These are phyloP conservation scores for Megalonaias nervosa DNA, from an alignment of 1,140 invertebrate species.

Conservation along the genomic window DNA sequence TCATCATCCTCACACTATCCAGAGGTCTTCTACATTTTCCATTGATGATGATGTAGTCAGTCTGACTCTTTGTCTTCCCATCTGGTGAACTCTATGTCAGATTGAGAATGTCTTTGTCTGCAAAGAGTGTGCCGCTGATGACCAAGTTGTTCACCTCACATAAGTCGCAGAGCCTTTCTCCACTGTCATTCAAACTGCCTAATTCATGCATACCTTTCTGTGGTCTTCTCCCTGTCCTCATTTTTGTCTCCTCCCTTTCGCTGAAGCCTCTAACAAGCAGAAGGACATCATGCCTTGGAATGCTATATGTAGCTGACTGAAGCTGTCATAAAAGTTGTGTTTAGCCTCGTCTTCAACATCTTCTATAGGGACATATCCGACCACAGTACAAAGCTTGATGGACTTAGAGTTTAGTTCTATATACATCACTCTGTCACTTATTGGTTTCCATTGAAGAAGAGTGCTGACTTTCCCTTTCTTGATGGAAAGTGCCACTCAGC, in stretches of 20 bases:
- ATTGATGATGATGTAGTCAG: conserved; percentile 41
- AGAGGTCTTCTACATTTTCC: conserved; percentile 34
- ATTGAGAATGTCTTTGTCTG: conserved; percentile 43
- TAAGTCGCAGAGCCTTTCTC: conserved; percentile 16
- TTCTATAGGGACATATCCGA: conserved; percentile 17
- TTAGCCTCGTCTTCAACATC: conserved; percentile 29
- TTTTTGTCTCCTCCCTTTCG: not conserved
- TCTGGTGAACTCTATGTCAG: conserved; percentile 41
- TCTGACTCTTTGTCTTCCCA: conserved; percentile 38
- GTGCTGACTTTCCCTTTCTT: not conserved
- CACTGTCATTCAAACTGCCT: conserved; percentile 26
- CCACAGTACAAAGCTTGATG: conserved; percentile 3
- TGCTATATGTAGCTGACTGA: conserved; percentile 11
- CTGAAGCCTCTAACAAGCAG: not conserved
- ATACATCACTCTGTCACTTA: not conserved
- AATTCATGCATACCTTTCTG: conserved; percentile 35
- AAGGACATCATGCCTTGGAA: conserved; percentile 25
- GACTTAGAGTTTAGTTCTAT: not conserved
- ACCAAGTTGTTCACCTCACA: conserved; percentile 38
- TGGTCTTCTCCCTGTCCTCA: conserved; percentile 41
- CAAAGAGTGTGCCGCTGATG: conserved; percentile 35
- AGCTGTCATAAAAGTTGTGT: conserved; percentile 32
- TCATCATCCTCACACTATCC: conserved; percentile 24
- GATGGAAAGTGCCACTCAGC: conserved; percentile 13
- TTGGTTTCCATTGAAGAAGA: no score